Conservation (phyloP, 2,797 vertebrate genomes). For the Microctenopoma stevenorrisi region DNA sequence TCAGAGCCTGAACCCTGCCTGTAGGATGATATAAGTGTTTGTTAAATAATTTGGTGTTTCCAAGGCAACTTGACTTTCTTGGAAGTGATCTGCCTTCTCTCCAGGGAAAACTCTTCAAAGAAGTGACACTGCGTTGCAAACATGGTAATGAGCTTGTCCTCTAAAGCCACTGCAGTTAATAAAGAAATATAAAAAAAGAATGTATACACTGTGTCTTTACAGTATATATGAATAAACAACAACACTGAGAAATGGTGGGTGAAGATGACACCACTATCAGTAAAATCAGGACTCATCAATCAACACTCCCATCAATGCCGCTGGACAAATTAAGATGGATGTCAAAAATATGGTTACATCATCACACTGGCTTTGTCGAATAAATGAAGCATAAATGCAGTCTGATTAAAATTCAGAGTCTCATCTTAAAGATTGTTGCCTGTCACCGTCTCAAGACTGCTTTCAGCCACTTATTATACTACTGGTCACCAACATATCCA, state of each 20-base stretch:
- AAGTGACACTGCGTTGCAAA: slow-evolving; percentile 40
- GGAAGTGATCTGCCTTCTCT: slow-evolving; percentile 36
- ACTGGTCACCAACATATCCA: slow-evolving; percentile 20
- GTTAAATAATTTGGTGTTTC: slow-evolving; percentile 50
- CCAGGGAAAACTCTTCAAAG: slow-evolving; percentile 43
- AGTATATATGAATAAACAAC: slow-evolving; percentile 7
- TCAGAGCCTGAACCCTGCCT: slow-evolving; percentile 24
- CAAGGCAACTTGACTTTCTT: slow-evolving; percentile 51
- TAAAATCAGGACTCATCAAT: slow-evolving; percentile 63
- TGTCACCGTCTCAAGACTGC: slow-evolving; percentile 40
- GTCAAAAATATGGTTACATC: slow-evolving; percentile 46
- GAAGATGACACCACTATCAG: slow-evolving; percentile 54
- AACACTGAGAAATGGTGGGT: slow-evolving; percentile 19
- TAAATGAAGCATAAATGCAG: slow-evolving; percentile 41
- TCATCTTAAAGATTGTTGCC: slow-evolving; percentile 37
- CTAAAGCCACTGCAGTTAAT: slow-evolving; percentile 1
- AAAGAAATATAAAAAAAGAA: background rate
- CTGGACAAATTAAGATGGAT: slow-evolving; percentile 64
- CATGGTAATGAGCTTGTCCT: slow-evolving; percentile 41
- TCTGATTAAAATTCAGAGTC: slow-evolving; percentile 35
- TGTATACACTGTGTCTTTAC: background rate
- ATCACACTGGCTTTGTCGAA: slow-evolving; percentile 49
- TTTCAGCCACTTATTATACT: slow-evolving; percentile 32
- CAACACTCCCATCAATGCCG: slow-evolving; percentile 41
- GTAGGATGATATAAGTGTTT: slow-evolving; percentile 37